Conservation (phyloP, 2,888 invertebrate genomes). For the Philereme vetulata region DNA sequence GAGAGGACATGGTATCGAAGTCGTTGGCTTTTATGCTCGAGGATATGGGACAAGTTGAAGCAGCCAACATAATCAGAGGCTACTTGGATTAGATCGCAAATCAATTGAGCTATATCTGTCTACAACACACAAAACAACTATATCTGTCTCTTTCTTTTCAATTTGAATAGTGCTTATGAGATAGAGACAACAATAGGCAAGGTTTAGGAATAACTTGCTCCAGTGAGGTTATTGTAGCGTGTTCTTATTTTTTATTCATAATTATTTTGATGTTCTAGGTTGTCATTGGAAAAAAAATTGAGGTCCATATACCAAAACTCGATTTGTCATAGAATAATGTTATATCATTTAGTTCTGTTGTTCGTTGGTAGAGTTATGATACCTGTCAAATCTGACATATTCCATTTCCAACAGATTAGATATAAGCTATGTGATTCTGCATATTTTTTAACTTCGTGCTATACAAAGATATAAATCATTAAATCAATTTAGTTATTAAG, state of each 20-base stretch:
- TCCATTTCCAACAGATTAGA: no score
- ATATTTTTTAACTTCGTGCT: no score
- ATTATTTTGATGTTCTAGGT: not conserved
- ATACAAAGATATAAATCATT: no score
- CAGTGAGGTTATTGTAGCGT: not conserved
- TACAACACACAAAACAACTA: no score
- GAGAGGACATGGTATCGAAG: slow-evolving; percentile 57
- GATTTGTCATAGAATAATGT: no score
- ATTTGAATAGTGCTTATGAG: not conserved
- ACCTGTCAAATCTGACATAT: no score
- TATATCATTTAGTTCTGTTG: no score
- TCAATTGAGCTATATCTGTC: no score
- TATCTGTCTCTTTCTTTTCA: not conserved
- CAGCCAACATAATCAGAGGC: slow-evolving; percentile 54
- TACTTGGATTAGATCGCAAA: slow-evolving; percentile 43
- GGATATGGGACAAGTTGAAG: slow-evolving; percentile 60
- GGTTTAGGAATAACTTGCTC: not conserved
- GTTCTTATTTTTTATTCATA: not conserved
- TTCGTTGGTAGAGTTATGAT: no score
- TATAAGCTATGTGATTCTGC: no score
- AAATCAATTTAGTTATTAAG: no score
- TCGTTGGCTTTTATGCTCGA: slow-evolving; percentile 61
- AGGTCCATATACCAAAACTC: no score
- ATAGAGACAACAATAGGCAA: not conserved
- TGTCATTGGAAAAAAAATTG: not conserved